phyloP scores from a whole-genome alignment of 2,797 vertebrate species.

The Mionectes olivaceus region DNA sequence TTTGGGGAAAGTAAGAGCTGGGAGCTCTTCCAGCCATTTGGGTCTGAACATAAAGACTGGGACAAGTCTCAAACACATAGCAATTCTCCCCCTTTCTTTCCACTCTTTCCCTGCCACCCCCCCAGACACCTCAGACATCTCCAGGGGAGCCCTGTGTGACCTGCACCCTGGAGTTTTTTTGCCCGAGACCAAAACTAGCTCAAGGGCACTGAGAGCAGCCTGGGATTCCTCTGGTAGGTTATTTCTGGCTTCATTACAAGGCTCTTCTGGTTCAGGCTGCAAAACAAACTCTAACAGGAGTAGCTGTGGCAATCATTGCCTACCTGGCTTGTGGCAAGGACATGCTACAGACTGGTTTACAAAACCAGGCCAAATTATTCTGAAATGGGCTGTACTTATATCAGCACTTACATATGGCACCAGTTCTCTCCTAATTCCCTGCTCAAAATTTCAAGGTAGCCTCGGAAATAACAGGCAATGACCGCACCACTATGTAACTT shows the following conservation, averaged over 20 bases:
- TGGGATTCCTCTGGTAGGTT: neutral
- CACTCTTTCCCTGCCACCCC: neutral
- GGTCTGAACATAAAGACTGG: fast-evolving
- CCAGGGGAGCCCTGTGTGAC: fast-evolving
- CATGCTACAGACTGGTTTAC: neutral
- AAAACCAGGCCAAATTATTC: neutral
- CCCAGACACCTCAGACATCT: neutral
- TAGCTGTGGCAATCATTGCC: neutral
- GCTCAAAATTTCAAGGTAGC: neutral
- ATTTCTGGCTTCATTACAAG: neutral
- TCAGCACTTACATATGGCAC: neutral
- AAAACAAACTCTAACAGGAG: neutral
- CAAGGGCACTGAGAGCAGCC: neutral
- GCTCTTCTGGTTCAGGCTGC: neutral
- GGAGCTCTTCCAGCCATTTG: neutral
- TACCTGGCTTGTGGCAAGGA: neutral
- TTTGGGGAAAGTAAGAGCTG: neutral
- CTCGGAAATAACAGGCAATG: neutral
- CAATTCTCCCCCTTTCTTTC: neutral
- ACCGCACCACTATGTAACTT: fast-evolving
- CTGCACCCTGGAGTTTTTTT: neutral
- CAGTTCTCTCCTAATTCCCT: neutral
- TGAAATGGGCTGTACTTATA: neutral
- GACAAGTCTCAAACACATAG: fast-evolving
- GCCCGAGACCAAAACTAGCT: neutral